Evolutionary conservation across 1,140 invertebrate genomes (phyloP), one percentile per base, ranked within the genome.

Genomic region (Drosophila ananassae): DNA sequence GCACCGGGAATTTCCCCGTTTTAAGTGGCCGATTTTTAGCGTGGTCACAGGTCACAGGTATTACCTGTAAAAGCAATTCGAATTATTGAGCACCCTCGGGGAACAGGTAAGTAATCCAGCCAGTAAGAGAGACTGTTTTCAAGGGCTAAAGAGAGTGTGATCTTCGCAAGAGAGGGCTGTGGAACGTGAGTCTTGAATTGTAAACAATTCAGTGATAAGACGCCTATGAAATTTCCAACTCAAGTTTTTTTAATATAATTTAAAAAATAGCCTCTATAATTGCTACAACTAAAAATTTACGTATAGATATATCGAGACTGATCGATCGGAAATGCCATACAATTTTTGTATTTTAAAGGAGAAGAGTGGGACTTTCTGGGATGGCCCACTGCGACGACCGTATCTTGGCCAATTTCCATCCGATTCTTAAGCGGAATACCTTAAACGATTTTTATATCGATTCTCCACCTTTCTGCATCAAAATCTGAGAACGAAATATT

Each of bases 1-100:
- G 51, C 72, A 47, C 44, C 63, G 71, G 84, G 83, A 89, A 83
- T 67, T 89, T 73, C 84, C 83, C 77, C 32, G 62, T 39, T 10
- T 51, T 17, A 28, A 66, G 58, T 51, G 58, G 24, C 32, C 51
- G 21, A 48, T 50, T 37, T n/a, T 58, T 76, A 57, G 41, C 39
- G 44, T 61, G 44, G 59, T 32, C 61, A 28, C 25, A 28, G 57
- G 58, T 41, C 51, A 68, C 67, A 55, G 59, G n/a, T 51, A 60
- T 56, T 87, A 72, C 82, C 83, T 82, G 82, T 50, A 24, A 59
- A 76, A 76, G 72, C 72, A 71, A 89, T 53, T 39, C 67, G 54
- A 21, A 73, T 58, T 59, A 55, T 41, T 57, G 24, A 30, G 63
- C 64, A 71, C 52, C 44, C 13, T 46, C 2, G 57, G 39, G 47